phyloP scores from a whole-genome alignment of 2,888 invertebrate genomes.

The Drosophila helvetica region DNA sequence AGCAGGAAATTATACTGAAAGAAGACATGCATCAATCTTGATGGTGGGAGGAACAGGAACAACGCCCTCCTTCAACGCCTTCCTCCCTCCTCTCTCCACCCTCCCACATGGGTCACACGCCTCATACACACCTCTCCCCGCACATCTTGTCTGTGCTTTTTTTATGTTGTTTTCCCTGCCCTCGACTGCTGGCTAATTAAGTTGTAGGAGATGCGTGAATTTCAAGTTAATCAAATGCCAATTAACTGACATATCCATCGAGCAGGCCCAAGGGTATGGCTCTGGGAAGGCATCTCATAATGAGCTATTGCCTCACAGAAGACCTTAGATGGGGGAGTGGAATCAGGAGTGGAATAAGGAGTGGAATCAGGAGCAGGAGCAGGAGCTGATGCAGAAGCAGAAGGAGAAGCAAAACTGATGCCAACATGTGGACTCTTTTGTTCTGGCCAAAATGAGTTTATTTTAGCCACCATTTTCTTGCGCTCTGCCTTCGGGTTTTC shows the following conservation, averaged over 20 bases:
- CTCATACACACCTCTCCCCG: too few relatives aligned
- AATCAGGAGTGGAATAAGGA: background rate
- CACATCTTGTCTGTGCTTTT: background rate
- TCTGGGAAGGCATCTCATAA: slow-evolving; percentile 5
- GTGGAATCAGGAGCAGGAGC: background rate
- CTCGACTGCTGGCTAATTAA: slow-evolving; percentile 42
- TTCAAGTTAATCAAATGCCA: slow-evolving; percentile 68
- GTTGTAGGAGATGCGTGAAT: slow-evolving; percentile 39
- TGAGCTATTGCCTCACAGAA: slow-evolving; percentile 9
- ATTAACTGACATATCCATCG: slow-evolving; percentile 57
- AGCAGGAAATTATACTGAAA: background rate
- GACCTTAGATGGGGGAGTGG: too few relatives aligned
- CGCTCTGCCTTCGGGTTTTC: background rate
- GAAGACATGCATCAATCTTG: slow-evolving; percentile 31
- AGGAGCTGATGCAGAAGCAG: too few relatives aligned
- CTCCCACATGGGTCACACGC: too few relatives aligned
- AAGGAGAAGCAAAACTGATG: too few relatives aligned
- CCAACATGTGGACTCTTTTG: slow-evolving; percentile 17
- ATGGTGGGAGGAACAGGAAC: background rate
- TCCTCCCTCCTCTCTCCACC: too few relatives aligned
- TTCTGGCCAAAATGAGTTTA: slow-evolving; percentile 9
- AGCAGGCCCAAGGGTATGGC: background rate
- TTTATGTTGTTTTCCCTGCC: slow-evolving; percentile 2
- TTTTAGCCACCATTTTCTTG: background rate
- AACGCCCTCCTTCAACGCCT: background rate